Evolutionary conservation across 2,113 vertebrate genomes (phyloP), one percentile per base, ranked within the genome.

Genomic region (Gulo gulo): DNA sequence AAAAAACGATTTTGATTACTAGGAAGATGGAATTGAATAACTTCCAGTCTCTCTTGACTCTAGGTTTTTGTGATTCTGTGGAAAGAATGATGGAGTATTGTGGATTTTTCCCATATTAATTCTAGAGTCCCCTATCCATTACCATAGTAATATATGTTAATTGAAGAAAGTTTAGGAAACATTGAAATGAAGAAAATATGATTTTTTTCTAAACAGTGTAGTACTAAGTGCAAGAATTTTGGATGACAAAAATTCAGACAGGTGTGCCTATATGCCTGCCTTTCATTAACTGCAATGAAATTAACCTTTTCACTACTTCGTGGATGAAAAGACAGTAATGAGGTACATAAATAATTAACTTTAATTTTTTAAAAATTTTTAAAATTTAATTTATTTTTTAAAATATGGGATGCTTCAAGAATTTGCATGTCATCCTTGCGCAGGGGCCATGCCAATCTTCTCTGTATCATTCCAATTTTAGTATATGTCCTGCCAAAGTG

Each of bases 181-280:
- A 12, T 24, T 47, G 8, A 50, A 76, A 89, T 55, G 15, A 86
- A 76, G 21, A 61, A 95, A 89, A 71, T 78, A 47, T 57, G 7
- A 47, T 76, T 31, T 63, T 69, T 82, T 91, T 55, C 9, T 57
- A 52, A 74, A 78, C 42, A 45, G 21, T 55, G 13, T 59, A 23
- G 47, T 74, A 61, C 76, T 82, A 52, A 86, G 24, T 76, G n/a
- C 71, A 87, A 90, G n/a, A 92, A 89, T 81, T 84, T 89, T 81
- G 73, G 47, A 93, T 36, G 26, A 92, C 0, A 36, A 84, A 88
- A 81, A 88, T 13, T 14, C 39, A 69, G 59, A 88, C 10, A 81
- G 50, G 10, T n/a, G 26, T 92, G 74, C n/a, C 23, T 76, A 10
- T 69, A 61, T 20, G 21, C n/a, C 34, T 93, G 29, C 18, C n/a